Base-by-base conservation (phyloP, 2,888 invertebrate species). In the Microplitis deprimator region DNA sequence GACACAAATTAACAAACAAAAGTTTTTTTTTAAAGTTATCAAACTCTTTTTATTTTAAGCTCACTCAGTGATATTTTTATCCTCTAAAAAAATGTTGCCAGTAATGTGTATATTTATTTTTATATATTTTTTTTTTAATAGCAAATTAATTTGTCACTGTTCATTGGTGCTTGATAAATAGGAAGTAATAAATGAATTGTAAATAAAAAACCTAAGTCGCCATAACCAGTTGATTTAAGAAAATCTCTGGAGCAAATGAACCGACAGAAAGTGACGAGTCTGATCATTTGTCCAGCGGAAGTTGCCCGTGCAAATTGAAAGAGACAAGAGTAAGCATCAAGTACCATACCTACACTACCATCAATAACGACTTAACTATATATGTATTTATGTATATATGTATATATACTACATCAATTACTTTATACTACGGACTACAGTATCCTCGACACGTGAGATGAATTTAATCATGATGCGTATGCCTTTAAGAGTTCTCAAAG, bases 231-330 rank as follows among this genome's bases (percentile, higher is more conserved):
- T 39, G 68, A 40, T 40, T 20, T 5, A 60, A 65, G 64, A 40
- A 65, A n/a, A 50, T 20, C 50, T 39, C 16, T 17, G 8, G 50
- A 13, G 20, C 41, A 73, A 65, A 40, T 65, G 61, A 38, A 20
- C 17, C 41, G 67, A 39, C 73, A 73, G 39, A 65, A 64, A 71
- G 65, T 76, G 71, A 39, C 39, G 39, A 65, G 71, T 69, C 73
- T 65, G 61, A 62, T 68, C 40, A 61, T 76, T 72, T 74, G 61
- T 70, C 65, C 60, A 70, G 41, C 77, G 77, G 77, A 77, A 75
- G 77, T 71, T 74, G 74, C 70, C 50, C 68, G 71, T 77, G 77
- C 69, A 74, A 77, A 77, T 77, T 77, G 73, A 77, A 77, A 77
- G 69, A 64, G 38, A 74, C 74, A 77, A 77, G 64, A 73, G 73